A percentile compares a stretch with the other conserved stretches of the same genome.
These are phyloP conservation scores for Sarcophaga peregrina DNA, from an alignment of 1,140 invertebrate species.

Conservation along the genomic window DNA sequence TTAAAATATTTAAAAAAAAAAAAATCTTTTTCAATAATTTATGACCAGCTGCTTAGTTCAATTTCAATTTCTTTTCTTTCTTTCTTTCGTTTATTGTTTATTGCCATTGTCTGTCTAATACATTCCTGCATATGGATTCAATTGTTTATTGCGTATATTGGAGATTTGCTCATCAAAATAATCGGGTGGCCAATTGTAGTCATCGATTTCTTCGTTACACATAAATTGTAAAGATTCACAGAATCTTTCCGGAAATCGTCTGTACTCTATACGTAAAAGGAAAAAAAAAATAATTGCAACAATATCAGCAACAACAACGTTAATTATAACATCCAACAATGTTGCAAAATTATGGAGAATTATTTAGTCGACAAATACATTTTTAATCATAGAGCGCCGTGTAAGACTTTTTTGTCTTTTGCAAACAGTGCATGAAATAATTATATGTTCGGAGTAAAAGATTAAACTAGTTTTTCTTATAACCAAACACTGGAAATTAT, in stretches of 20 bases:
- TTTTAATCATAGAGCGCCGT: not conserved
- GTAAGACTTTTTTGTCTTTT: not conserved
- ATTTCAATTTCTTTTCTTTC: not conserved
- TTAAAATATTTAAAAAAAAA: slow-evolving; percentile 12
- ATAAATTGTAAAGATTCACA: slow-evolving; percentile 3
- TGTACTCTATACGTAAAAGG: not conserved
- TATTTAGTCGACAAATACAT: not conserved
- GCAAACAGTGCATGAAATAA: not conserved
- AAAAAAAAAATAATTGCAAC: slow-evolving; percentile 14
- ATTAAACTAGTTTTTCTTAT: no score
- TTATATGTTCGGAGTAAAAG: not conserved
- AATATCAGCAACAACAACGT: no score
- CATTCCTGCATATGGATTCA: slow-evolving; percentile 30
- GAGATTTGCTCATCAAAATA: slow-evolving; percentile 26
- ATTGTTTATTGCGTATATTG: slow-evolving; percentile 9
- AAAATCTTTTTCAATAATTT: not conserved
- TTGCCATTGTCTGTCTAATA: not conserved
- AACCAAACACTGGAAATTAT: no score
- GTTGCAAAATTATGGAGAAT: not conserved
- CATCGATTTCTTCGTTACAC: slow-evolving; percentile 30
- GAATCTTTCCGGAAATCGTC: slow-evolving; percentile 2
- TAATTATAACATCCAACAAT: not conserved
- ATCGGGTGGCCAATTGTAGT: slow-evolving; percentile 16
- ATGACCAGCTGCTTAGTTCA: not conserved
- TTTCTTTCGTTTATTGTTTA: not conserved